Evolutionary conservation across 2,797 vertebrate species (phyloP), one percentile per base, ranked within the genome.

Genomic region (Peromyscus eremicus): DNA sequence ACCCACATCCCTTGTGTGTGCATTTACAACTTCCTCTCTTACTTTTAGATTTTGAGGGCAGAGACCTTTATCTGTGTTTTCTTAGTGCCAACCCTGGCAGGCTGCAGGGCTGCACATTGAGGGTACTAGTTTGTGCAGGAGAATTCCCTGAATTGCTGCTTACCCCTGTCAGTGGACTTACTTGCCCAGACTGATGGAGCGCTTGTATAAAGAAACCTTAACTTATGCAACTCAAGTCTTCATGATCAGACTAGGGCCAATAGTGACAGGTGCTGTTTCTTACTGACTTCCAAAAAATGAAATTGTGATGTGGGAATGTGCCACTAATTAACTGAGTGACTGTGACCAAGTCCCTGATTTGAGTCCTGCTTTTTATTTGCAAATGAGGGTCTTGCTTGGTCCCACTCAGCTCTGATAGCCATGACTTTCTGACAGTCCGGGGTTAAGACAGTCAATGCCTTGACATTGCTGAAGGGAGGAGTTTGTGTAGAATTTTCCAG

Each of bases 1-100:
- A 11, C 19, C 8, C 9, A 1, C n/a, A 0, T 6, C 0, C 66
- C 6, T 5, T 1, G 0, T 13, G n/a, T 2, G 2, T 17, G 0
- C 2, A 5, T 17, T 66, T 23, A 0, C 43, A n/a, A 1, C 49
- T 1, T 5, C 46, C 37, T 81, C 19, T 86, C 49, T 55, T 10
- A 8, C 64, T 29, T 71, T 29, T 19, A 85, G 60, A 29, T 21
- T 83, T 40, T 27, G 62, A 70, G 84, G 40, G 32, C 55, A 62
- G 57, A 32, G 19, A 64, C 8, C 43, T 57, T 84, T 57, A 10
- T 71, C 68, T 62, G 19, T 32, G 8, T 73, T 49, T 81, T 19
- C 21, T 34, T 25, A 16, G 90, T 55, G 49, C 90, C 23, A 19
- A 4, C 14, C 9, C 34, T 19, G n/a, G 23, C 1, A 0, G 37